Conservation (phyloP, 2,113 vertebrate species). For the Clinocottus analis region DNA sequence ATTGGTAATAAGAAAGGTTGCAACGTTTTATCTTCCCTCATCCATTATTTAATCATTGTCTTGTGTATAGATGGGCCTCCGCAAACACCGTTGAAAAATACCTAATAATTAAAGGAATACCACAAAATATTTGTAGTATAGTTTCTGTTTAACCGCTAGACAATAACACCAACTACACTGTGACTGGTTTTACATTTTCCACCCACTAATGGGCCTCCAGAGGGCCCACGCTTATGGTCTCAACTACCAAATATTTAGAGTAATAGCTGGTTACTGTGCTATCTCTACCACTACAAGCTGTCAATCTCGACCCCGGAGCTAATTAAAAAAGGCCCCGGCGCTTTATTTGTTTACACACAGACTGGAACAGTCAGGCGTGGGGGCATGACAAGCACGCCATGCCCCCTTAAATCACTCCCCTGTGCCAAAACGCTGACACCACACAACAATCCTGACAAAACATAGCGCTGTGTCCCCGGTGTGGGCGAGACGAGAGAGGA, state of each 20-base stretch:
- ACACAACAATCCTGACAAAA: slow-evolving; percentile 65
- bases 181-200: slow-evolving; percentile 59
- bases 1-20: slow-evolving; percentile 49
- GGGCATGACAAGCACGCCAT: slow-evolving; percentile 66
- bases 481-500: slow-evolving; percentile 39
- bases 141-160: slow-evolving; percentile 31
- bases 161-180: slow-evolving; percentile 34
- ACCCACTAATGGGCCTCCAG: slow-evolving; percentile 52
- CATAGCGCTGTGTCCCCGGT: slow-evolving; percentile 51
- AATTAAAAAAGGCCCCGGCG: slow-evolving; percentile 80
- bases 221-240: slow-evolving; percentile 64
- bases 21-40: neutral
- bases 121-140: slow-evolving; percentile 7
- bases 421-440: slow-evolving; percentile 77
- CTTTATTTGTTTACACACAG: slow-evolving; percentile 80
- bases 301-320: slow-evolving; percentile 77
- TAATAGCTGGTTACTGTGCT: slow-evolving; percentile 82
- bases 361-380: slow-evolving; percentile 69
- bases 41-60: slow-evolving; percentile 34
- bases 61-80: slow-evolving; percentile 18
- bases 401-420: slow-evolving; percentile 81
- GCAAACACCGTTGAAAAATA: slow-evolving; percentile 22
- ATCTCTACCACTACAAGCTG: slow-evolving; percentile 71
- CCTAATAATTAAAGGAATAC: slow-evolving; percentile 1
- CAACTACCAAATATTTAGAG: slow-evolving; percentile 82